phyloP scores from a whole-genome alignment of 2,797 vertebrate genomes.

The Sternotherus odoratus region DNA sequence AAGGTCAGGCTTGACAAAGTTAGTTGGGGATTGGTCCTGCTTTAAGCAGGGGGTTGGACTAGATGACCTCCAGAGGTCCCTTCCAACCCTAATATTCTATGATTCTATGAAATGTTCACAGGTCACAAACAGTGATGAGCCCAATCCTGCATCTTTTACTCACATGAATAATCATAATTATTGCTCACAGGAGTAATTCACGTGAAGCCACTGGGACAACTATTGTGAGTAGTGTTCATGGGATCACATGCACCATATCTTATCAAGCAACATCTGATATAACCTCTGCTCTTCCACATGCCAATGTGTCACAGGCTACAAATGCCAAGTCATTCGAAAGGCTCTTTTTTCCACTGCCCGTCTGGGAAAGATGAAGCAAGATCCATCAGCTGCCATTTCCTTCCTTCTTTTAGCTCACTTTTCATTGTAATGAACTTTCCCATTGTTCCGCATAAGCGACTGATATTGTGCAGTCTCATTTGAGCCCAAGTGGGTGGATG shows the following conservation, averaged over 20 bases:
- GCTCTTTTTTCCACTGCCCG: not conserved
- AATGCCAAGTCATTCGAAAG: not conserved
- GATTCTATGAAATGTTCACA: no score
- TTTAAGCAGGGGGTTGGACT: no score
- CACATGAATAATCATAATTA: not conserved
- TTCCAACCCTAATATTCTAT: no score
- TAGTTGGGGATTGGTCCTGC: no score
- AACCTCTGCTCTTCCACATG: not conserved
- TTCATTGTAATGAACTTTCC: constrained; percentile 47
- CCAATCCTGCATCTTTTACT: not conserved
- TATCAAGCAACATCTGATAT: not conserved
- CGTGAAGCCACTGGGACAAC: not conserved
- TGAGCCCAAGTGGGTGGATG: not conserved
- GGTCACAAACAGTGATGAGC: not conserved
- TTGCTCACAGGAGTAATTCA: not conserved
- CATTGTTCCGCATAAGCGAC: constrained; percentile 20
- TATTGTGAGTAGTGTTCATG: no score
- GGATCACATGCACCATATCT: not conserved
- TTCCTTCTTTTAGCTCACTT: not conserved
- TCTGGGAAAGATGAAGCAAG: not conserved
- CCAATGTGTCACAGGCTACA: not conserved
- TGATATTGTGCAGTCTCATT: not conserved
- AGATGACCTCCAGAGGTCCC: no score
- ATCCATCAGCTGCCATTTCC: not conserved
- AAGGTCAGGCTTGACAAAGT: no score